These are phyloP conservation scores for Apocrypta bakeri DNA, from an alignment of 1,140 invertebrate species.

Conservation along the genomic window DNA sequence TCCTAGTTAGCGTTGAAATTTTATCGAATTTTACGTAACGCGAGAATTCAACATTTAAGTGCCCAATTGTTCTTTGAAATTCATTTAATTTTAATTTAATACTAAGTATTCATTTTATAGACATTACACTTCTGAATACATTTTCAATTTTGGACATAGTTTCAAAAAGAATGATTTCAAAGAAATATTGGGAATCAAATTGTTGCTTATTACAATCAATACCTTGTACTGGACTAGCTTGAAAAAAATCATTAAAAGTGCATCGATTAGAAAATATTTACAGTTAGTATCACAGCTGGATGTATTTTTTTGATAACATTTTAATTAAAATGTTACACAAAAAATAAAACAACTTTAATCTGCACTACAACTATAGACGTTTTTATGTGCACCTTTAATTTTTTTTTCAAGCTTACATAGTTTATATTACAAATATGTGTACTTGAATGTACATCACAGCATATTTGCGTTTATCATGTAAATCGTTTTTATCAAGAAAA, in stretches of 20 bases:
- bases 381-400: conserved; percentile 30
- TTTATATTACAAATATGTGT: conserved; percentile 34
- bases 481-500: conserved; percentile 35
- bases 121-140: background rate
- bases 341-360: conserved; percentile 15
- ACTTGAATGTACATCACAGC: conserved; percentile 33
- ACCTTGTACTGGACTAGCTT: background rate
- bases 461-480: conserved; percentile 42
- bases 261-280: conserved; percentile 7
- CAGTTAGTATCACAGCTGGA: background rate
- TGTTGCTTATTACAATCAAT: background rate
- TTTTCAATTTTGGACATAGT: too few species aligned
- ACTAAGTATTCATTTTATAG: background rate
- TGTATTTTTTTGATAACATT: conserved; percentile 23
- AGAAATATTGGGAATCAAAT: background rate
- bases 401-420: conserved; percentile 17
- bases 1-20: background rate
- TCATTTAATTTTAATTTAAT: background rate
- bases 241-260: conserved; percentile 6
- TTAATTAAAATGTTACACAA: conserved; percentile 13
- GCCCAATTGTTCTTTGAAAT: background rate
- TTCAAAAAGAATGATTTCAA: background rate
- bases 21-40: conserved; percentile 10
- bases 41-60: background rate
- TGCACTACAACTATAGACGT: background rate